phyloP scores from a whole-genome alignment of 2,797 vertebrate species.

The Hemitrygon akajei region DNA sequence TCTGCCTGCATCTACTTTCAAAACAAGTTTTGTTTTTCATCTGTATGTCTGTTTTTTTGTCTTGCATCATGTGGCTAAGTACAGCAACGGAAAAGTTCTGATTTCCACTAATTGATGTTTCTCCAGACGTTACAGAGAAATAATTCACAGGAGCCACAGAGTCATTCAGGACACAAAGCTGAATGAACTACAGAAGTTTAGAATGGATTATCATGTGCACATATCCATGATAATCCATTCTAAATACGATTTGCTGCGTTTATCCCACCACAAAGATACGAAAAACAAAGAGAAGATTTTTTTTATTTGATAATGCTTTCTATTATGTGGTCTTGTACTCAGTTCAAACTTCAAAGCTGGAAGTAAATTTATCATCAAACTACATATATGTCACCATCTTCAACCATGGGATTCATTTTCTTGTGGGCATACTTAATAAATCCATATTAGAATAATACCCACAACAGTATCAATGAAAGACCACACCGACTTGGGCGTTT shows the following conservation, averaged over 20 bases:
- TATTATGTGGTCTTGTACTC: constrained; percentile 40
- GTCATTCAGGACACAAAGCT: constrained; percentile 44
- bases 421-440: too few relatives aligned
- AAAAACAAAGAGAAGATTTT: constrained; percentile 45
- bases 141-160: constrained; percentile 46
- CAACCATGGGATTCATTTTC: too few relatives aligned
- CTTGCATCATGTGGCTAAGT: constrained; percentile 29
- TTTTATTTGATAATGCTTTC: constrained; percentile 42
- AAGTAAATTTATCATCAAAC: too few relatives aligned
- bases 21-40: constrained; percentile 21
- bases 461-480: too few relatives aligned
- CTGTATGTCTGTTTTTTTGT: constrained; percentile 28
- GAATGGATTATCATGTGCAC: constrained; percentile 45
- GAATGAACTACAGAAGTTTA: constrained; percentile 43
- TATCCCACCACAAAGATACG: constrained; percentile 45
- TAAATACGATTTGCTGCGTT: constrained; percentile 45
- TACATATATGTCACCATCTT: too few relatives aligned
- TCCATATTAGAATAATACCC: too few relatives aligned
- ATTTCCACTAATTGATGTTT: constrained; percentile 42
- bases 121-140: constrained; percentile 43
- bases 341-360: not conserved
- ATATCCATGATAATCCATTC: constrained; percentile 34
- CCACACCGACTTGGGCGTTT: too few relatives aligned
- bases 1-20: constrained; percentile 5
- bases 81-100: constrained; percentile 40